Percentiles rank a stretch among this genome's conserved stretches.
Conservation (phyloP, 2,888 invertebrate genomes). For the Cerastis leucographa region DNA sequence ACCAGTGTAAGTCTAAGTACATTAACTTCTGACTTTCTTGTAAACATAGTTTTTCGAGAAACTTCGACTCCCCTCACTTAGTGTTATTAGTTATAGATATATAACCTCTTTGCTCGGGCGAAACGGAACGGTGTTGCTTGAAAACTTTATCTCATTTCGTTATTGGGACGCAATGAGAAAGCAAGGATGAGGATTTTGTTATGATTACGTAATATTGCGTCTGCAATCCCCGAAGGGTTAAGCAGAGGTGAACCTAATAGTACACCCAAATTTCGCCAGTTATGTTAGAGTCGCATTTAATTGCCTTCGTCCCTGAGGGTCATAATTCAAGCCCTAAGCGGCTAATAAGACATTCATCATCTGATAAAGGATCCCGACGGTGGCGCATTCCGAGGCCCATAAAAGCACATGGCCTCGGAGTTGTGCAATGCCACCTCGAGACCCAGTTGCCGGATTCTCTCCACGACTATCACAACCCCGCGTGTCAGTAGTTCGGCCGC, state of each 20-base stretch:
- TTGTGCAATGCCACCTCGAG: no score
- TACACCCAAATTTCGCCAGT: not conserved
- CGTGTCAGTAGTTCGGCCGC: no score
- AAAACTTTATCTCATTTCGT: conserved; percentile 6
- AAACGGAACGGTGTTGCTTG: not conserved
- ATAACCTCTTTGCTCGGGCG: conserved; percentile 12
- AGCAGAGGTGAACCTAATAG: not conserved
- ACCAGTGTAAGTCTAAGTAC: no score
- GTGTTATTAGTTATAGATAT: conserved; percentile 25
- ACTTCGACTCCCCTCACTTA: conserved; percentile 26
- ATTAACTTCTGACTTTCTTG: conserved; percentile 24
- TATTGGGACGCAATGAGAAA: conserved; percentile 15
- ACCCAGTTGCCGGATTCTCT: no score
- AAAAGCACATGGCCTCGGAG: no score
- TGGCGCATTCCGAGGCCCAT: no score
- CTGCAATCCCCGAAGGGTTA: not conserved
- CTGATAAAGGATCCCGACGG: no score
- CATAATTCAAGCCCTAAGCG: not conserved
- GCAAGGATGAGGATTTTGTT: not conserved
- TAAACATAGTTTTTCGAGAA: conserved; percentile 7
- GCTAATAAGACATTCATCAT: not conserved
- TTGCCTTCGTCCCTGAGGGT: not conserved
- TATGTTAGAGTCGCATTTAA: not conserved
- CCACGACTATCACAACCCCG: no score
- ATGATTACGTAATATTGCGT: not conserved